These are phyloP conservation scores for Oppia nitens DNA, from an alignment of 1,140 invertebrate species.

Conservation along the genomic window DNA sequence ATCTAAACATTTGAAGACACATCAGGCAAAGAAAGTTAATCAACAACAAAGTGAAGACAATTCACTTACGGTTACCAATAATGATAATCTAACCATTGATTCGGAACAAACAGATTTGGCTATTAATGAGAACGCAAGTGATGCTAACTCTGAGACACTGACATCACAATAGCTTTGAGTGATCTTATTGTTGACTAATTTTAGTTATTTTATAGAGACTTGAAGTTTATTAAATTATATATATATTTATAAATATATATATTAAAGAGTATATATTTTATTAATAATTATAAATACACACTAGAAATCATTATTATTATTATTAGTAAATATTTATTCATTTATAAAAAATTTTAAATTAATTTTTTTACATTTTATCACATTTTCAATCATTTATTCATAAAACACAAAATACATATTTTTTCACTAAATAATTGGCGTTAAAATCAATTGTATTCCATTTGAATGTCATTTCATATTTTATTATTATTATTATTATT, in stretches of 20 bases:
- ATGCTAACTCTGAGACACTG: constrained; percentile 11
- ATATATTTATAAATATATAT: neutral
- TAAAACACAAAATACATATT: too few relatives aligned
- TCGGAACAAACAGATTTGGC: constrained; percentile 25
- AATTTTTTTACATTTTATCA: too few relatives aligned
- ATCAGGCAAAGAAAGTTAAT: constrained; percentile 43
- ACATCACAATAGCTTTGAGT: neutral
- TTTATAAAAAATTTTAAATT: too few relatives aligned
- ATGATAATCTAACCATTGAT: constrained; percentile 29
- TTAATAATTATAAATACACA: neutral
- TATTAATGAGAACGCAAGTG: constrained; percentile 23
- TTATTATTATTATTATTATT: too few relatives aligned
- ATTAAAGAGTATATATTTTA: neutral
- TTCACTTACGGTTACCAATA: neutral
- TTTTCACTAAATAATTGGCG: too few relatives aligned
- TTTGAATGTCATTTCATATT: too few relatives aligned
- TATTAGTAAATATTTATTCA: neutral
- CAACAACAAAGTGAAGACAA: constrained; percentile 16
- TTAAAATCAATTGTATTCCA: too few relatives aligned
- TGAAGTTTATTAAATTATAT: neutral
- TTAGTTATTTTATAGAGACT: neutral
- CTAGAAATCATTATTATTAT: neutral
- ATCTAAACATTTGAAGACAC: constrained; percentile 70
- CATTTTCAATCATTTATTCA: too few relatives aligned
- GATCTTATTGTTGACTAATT: neutral